Percentiles rank a stretch among this genome's conserved stretches.
Evolutionary conservation across 2,113 vertebrate species (phyloP).

Genomic region (Nibea albiflora): DNA sequence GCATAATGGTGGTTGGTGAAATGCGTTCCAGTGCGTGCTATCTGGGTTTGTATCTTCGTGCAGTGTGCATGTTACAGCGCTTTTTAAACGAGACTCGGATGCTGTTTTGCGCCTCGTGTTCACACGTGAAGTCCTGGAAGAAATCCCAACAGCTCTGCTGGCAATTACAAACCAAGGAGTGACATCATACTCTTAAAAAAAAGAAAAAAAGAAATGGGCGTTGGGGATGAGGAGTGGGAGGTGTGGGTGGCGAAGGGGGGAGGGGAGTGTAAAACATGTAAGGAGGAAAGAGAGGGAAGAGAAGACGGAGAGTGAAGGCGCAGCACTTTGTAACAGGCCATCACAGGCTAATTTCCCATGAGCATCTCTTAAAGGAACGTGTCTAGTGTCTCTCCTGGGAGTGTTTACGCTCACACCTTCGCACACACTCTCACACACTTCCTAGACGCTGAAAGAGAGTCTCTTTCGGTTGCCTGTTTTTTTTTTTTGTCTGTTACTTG

Average conservation of each 20-base stretch:
- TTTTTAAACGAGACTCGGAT: conserved; percentile 17
- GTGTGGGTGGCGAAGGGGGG: conserved; percentile 36
- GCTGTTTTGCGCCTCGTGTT: conserved; percentile 33
- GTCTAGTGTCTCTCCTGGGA: conserved; percentile 67
- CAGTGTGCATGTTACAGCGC: not conserved
- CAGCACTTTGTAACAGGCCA: conserved; percentile 61
- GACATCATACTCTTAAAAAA: conserved; percentile 61
- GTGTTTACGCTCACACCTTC: conserved; percentile 65
- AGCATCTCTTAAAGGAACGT: conserved; percentile 70
- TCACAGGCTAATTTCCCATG: conserved; percentile 73
- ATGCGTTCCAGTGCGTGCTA: conserved; percentile 20
- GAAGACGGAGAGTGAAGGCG: conserved; percentile 35
- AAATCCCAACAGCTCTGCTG: conserved; percentile 46
- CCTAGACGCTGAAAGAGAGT: conserved; percentile 23
- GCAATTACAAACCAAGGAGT: conserved; percentile 39
- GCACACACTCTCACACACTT: conserved; percentile 42
- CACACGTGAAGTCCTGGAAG: conserved; percentile 47
- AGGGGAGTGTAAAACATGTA: conserved; percentile 13
- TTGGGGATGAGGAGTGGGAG: conserved; percentile 32
- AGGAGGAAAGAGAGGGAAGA: conserved; percentile 19
- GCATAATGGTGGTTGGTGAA: conserved; percentile 32
- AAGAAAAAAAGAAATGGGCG: conserved; percentile 15
- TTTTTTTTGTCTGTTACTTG: conserved; percentile 36
- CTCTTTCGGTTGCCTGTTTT: conserved; percentile 18
- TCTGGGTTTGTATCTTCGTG: conserved; percentile 6